Evolutionary conservation across 2,797 vertebrate species (phyloP).

Genomic region (Lophius americanus): DNA sequence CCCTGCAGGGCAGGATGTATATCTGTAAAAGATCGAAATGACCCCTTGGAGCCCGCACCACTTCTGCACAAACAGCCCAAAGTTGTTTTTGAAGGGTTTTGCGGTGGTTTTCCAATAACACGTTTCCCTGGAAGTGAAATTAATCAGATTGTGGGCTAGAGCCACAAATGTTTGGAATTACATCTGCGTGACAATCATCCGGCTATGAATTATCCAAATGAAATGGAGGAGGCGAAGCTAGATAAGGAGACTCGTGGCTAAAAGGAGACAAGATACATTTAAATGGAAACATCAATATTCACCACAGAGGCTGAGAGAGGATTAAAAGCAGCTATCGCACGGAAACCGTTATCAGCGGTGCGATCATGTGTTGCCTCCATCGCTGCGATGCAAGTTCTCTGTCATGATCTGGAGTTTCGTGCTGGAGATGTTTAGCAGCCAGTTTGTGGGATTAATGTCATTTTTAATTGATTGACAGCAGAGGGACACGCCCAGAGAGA

Average conservation of each 20-base stretch:
- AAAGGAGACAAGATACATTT: constrained; percentile 45
- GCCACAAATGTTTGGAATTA: constrained; percentile 47
- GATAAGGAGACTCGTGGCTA: constrained; percentile 47
- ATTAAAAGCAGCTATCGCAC: constrained; percentile 13
- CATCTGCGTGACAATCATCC: constrained; percentile 37
- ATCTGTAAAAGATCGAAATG: constrained; percentile 51
- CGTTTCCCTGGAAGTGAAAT: constrained; percentile 42
- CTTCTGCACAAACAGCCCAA: constrained; percentile 23
- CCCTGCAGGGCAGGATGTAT: constrained; percentile 52
- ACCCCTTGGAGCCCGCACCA: constrained; percentile 30
- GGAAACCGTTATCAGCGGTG: neutral
- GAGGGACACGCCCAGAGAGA: no score
- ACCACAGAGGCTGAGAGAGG: constrained; percentile 32
- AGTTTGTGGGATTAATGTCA: no score
- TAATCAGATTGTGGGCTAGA: constrained; percentile 39
- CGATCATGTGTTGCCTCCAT: constrained; percentile 9
- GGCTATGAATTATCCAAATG: constrained; percentile 52
- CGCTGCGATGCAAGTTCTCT: no score
- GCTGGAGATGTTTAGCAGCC: no score
- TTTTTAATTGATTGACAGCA: no score
- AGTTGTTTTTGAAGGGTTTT: constrained; percentile 39
- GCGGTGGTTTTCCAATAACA: constrained; percentile 25
- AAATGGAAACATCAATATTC: constrained; percentile 59
- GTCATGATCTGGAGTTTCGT: no score
- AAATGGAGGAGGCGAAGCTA: constrained; percentile 43